Conservation (phyloP, 2,113 vertebrate species). For the Terrapene triunguis region DNA sequence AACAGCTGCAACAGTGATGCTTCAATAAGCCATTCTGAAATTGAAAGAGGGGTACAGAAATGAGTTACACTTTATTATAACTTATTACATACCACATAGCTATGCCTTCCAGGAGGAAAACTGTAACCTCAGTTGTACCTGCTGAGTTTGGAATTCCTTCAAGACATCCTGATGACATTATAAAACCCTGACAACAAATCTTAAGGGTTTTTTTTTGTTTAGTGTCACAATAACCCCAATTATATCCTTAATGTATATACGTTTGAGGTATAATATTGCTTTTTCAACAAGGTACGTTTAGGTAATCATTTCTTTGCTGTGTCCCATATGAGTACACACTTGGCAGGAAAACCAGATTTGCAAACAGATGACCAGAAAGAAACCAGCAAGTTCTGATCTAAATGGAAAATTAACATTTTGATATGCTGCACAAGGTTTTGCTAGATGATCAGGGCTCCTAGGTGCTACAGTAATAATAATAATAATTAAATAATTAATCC, state of each 20-base stretch:
- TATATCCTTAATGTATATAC: not conserved
- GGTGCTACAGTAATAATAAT: conserved; percentile 25
- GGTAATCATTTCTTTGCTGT: not conserved
- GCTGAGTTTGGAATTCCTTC: not conserved
- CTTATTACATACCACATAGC: not conserved
- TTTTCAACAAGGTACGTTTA: conserved; percentile 32
- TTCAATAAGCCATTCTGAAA: not conserved
- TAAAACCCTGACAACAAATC: conserved; percentile 3
- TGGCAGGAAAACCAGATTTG: conserved; percentile 48
- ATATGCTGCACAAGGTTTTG: conserved; percentile 33
- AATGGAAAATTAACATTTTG: conserved; percentile 60
- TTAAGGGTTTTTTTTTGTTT: rapidly evolving
- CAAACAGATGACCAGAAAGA: conserved; percentile 71
- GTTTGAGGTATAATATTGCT: not conserved
- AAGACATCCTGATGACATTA: not conserved
- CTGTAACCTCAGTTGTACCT: rapidly evolving
- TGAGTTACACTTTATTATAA: conserved; percentile 10
- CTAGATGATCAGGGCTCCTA: not conserved
- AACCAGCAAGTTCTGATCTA: conserved; percentile 36
- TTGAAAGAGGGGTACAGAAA: not conserved
- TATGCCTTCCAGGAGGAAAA: not conserved
- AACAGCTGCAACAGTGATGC: conserved; percentile 56
- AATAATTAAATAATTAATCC: conserved; percentile 49
- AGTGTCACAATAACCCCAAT: not conserved
- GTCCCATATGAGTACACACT: conserved; percentile 48